These are phyloP conservation scores for Drosophila triauraria DNA, from an alignment of 1,140 invertebrate genomes.

Conservation along the genomic window DNA sequence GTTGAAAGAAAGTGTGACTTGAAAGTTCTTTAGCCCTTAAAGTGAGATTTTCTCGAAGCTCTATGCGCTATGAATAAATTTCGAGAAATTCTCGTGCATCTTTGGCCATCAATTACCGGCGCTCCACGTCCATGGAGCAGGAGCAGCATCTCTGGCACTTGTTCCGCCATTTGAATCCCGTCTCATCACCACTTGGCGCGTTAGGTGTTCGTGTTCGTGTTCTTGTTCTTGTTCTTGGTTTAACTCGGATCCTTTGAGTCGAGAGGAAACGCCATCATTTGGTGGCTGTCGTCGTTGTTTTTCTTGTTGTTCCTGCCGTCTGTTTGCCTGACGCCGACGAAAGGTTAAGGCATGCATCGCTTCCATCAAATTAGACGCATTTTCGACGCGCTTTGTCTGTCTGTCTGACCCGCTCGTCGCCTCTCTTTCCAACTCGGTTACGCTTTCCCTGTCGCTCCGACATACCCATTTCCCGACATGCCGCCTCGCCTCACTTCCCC, in stretches of 20 bases:
- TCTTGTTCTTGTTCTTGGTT: slow-evolving; percentile 20
- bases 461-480: background rate
- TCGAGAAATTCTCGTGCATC: slow-evolving; percentile 34
- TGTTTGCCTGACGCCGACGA: slow-evolving; percentile 45
- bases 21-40: background rate
- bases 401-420: slow-evolving; percentile 9
- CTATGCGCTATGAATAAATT: slow-evolving; percentile 6
- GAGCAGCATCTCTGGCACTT: slow-evolving; percentile 48
- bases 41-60: background rate
- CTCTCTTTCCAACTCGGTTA: slow-evolving; percentile 6
- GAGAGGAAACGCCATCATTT: slow-evolving; percentile 53
- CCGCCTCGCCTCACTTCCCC: slow-evolving; percentile 8
- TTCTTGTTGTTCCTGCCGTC: slow-evolving; percentile 40
- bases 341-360: slow-evolving; percentile 53
- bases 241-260: slow-evolving; percentile 49
- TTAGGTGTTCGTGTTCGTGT: background rate
- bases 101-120: slow-evolving; percentile 40
- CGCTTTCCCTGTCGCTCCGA: slow-evolving; percentile 12
- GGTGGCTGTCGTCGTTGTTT: slow-evolving; percentile 35
- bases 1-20: background rate
- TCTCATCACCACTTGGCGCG: slow-evolving; percentile 9
- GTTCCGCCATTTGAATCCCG: slow-evolving; percentile 50
- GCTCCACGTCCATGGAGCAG: background rate
- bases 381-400: slow-evolving; percentile 61
- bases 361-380: slow-evolving; percentile 70